phyloP scores from a whole-genome alignment of 2,888 invertebrate species.

The Serrognathus titanus region DNA sequence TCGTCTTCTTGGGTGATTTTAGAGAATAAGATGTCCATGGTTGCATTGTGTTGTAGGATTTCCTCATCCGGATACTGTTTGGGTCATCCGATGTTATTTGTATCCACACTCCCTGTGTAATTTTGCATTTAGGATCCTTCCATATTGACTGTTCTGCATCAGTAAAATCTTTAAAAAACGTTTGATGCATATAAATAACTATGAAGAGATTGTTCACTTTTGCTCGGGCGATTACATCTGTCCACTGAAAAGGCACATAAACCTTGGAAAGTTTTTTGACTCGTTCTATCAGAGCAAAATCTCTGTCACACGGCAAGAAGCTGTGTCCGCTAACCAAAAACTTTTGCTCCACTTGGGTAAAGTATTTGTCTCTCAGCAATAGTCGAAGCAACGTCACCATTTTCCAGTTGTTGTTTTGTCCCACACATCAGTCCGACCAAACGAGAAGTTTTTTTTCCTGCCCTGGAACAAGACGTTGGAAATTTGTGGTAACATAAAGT shows the following conservation, averaged over 20 bases:
- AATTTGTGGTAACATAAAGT: too few relatives aligned
- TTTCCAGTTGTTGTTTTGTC: conserved; percentile 27
- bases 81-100: conserved; percentile 21
- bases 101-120: conserved; percentile 22
- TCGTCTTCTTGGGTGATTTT: background rate
- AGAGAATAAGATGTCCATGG: background rate
- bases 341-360: conserved; percentile 23
- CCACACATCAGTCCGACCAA: conserved; percentile 28
- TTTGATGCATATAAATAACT: too few relatives aligned
- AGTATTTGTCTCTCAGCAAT: too few relatives aligned
- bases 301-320: too few relatives aligned
- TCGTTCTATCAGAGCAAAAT: conserved; percentile 24
- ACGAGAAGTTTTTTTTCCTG: background rate
- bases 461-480: background rate
- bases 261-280: conserved; percentile 16
- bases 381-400: conserved; percentile 10
- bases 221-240: conserved; percentile 19
- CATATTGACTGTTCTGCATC: conserved; percentile 6
- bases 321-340: conserved; percentile 15
- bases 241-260: conserved; percentile 17
- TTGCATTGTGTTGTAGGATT: conserved; percentile 11
- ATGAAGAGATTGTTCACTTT: conserved; percentile 8
- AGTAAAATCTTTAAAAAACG: conserved; percentile 19
- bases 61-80: conserved; percentile 14
- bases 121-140: conserved; percentile 19